These are phyloP conservation scores for Sciurus carolinensis DNA, from an alignment of 2,797 vertebrate genomes.

Conservation along the genomic window DNA sequence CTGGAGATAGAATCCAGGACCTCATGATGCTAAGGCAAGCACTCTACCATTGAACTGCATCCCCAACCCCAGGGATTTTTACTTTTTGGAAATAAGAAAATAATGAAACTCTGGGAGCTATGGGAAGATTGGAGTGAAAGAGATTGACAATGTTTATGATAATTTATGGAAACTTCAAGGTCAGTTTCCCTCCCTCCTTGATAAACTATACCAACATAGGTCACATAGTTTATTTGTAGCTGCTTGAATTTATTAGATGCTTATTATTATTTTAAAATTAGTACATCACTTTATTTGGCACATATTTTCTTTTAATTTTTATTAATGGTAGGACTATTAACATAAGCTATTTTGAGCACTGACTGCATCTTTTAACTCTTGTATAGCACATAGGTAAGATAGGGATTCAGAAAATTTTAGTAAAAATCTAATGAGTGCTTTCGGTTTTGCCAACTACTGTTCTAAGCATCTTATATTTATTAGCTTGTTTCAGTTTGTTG, in stretches of 20 bases:
- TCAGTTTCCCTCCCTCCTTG: background rate
- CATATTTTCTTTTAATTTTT: background rate
- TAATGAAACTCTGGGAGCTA: background rate
- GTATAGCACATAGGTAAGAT: background rate
- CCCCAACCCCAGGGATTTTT: background rate
- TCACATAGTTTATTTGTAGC: background rate
- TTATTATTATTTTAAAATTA: constrained; percentile 7
- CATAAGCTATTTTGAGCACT: background rate
- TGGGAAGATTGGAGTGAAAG: background rate
- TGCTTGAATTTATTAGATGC: background rate
- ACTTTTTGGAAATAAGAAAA: background rate
- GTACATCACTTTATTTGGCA: background rate
- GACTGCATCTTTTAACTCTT: background rate
- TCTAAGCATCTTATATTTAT: background rate
- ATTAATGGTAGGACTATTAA: background rate
- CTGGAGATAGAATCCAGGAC: too few relatives aligned
- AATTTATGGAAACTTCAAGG: background rate
- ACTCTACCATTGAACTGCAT: too few relatives aligned
- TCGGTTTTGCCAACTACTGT: background rate
- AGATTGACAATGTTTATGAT: background rate
- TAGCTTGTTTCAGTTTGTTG: too few relatives aligned
- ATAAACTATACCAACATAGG: background rate
- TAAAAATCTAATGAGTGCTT: background rate
- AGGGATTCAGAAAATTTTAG: background rate
- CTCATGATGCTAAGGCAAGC: too few relatives aligned